phyloP scores from a whole-genome alignment of 2,888 invertebrate species.

The Papilio elwesi region DNA sequence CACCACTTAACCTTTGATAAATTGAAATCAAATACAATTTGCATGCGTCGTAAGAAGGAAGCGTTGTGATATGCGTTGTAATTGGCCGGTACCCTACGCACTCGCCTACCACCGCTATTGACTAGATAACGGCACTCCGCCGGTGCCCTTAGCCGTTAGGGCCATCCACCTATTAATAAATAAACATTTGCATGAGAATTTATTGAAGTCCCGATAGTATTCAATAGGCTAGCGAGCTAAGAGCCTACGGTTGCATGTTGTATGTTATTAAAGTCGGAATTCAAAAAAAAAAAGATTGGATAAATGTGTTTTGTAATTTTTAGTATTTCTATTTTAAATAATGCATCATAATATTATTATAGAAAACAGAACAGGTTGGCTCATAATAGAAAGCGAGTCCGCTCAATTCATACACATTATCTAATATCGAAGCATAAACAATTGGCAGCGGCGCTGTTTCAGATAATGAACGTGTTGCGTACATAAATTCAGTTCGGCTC shows the following conservation, averaged over 20 bases:
- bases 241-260: not conserved
- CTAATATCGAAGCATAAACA: slow-evolving; percentile 64
- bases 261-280: not conserved
- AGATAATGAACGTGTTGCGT: slow-evolving; percentile 55
- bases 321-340: not conserved
- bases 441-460: slow-evolving; percentile 57
- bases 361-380: not conserved
- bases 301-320: not conserved
- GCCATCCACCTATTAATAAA: slow-evolving; percentile 30
- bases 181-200: slow-evolving; percentile 30
- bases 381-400: slow-evolving; percentile 38
- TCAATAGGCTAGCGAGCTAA: slow-evolving; percentile 1
- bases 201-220: slow-evolving; percentile 25
- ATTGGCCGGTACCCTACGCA: slow-evolving; percentile 36
- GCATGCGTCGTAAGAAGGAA: slow-evolving; percentile 33
- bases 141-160: slow-evolving; percentile 23
- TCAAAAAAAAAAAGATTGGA: not conserved
- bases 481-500: slow-evolving; percentile 14
- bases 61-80: slow-evolving; percentile 40
- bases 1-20: slow-evolving; percentile 39
- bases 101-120: slow-evolving; percentile 24
- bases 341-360: not conserved
- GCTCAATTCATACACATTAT: slow-evolving; percentile 61
- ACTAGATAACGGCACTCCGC: slow-evolving; percentile 30
- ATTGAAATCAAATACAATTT: slow-evolving; percentile 37